These are phyloP conservation scores for Platycercus adscitus DNA, from an alignment of 2,113 vertebrate genomes.

Conservation along the genomic window DNA sequence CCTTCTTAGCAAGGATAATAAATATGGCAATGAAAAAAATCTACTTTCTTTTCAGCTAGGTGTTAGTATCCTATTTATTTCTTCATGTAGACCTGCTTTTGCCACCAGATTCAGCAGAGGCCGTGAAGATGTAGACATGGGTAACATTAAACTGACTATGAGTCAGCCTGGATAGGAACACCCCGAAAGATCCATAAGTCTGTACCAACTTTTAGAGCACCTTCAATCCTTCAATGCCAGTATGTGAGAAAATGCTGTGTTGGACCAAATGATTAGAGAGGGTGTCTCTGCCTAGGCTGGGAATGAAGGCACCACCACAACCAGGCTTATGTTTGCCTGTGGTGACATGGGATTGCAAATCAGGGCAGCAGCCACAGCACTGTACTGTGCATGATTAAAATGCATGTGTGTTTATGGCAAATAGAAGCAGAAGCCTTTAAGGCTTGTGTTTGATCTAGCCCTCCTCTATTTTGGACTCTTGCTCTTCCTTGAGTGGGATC, in stretches of 20 bases:
- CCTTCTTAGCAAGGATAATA: not conserved
- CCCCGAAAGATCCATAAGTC: not conserved
- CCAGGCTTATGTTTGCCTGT: not conserved
- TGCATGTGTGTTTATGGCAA: not conserved
- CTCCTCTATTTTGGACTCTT: not conserved
- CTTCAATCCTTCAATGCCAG: not conserved
- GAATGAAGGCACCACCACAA: not conserved
- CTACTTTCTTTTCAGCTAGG: not conserved
- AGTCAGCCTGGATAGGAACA: not conserved
- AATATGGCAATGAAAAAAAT: not conserved
- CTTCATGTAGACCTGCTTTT: not conserved
- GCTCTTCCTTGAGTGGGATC: not conserved
- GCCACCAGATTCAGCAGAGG: not conserved
- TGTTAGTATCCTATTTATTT: not conserved
- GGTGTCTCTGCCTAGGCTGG: not conserved
- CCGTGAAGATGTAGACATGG: not conserved
- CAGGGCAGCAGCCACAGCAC: accelerated
- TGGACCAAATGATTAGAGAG: not conserved
- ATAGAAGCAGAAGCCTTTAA: not conserved
- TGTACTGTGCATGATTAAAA: not conserved
- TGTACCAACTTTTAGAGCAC: not conserved
- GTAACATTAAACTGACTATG: not conserved
- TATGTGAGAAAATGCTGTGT: not conserved
- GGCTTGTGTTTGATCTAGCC: not conserved
- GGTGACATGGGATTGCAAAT: not conserved